Evolutionary conservation across 2,888 invertebrate species (phyloP).

Genomic region (Cancer borealis): DNA sequence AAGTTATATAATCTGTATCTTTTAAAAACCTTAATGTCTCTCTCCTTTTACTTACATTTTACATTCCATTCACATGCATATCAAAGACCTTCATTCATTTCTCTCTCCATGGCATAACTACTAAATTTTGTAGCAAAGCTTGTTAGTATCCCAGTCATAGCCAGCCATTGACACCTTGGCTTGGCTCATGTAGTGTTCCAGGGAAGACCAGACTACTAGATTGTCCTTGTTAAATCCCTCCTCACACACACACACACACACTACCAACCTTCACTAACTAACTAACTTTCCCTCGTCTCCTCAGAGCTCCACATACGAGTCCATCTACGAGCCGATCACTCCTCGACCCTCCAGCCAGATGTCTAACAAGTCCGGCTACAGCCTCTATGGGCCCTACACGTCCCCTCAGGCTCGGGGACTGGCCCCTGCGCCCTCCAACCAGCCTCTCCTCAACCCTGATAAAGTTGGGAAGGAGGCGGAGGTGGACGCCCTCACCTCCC

Average conservation of each 20-base stretch:
- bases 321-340: constrained; percentile 92
- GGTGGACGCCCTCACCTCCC: constrained; percentile 93
- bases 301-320: constrained; percentile 86
- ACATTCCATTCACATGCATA: background rate
- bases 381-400: constrained; percentile 85
- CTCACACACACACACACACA: constrained; percentile 6
- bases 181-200: background rate
- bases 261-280: background rate
- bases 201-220: background rate
- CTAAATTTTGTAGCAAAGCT: background rate
- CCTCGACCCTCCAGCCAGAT: constrained; percentile 81
- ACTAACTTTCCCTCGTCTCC: background rate
- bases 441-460: constrained; percentile 78
- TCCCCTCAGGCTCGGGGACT: constrained; percentile 80
- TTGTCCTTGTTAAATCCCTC: background rate
- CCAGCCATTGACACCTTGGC: background rate
- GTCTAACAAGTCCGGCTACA: constrained; percentile 84
- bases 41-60: background rate
- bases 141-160: background rate
- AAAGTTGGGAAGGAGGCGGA: constrained; percentile 87
- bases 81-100: background rate
- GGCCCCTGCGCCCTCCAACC: constrained; percentile 78
- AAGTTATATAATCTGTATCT: background rate
- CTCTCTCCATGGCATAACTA: background rate
- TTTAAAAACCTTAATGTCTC: background rate